Base-by-base conservation (phyloP, 2,113 vertebrate species). In the Ophiodon elongatus region DNA sequence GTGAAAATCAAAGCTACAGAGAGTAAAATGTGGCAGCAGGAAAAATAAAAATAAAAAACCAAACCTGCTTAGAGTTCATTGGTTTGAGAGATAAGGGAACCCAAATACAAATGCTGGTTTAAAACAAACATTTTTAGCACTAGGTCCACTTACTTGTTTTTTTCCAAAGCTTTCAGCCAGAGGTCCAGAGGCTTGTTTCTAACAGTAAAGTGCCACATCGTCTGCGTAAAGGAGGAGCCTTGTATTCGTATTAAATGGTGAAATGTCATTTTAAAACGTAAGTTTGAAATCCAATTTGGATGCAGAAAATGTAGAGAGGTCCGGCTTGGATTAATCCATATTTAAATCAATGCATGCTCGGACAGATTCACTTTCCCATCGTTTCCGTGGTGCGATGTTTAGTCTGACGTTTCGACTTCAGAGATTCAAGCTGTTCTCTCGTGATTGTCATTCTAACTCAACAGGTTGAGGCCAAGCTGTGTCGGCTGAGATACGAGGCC, bases 381-480 rank as follows among this genome's bases (percentile, higher is more conserved):
- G n/a, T n/a, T n/a, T n/a, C n/a, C n/a, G n/a, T n/a, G n/a, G n/a
- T n/a, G n/a, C n/a, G n/a, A n/a, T n/a, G n/a, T n/a, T n/a, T n/a
- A 17, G 68, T 17, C 23, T 27, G 8, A 35, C 23, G n/a, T 27
- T 52, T n/a, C 35, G 6, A n/a, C 27, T 5, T 57, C 2, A 52
- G 3, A 54, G 8, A 45, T 14, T 15, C 2, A 33, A 5, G 29
- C 17, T 21, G 11, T 72, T 4, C 15, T 59, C 10, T 43, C 10
- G n/a, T 27, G 8, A 8, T 33, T 31, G 14, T 79, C 17, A 21
- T 69, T 62, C 21, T 60, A 15, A 31, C 35, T 37, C 15, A 0
- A 5, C 92, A 96, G 73, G 89, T 74, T 0, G 91, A 94, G 83
- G 79, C 95, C 79, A 95, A 93, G 82, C 95, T 99, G 88, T 96